Evolutionary conservation across 2,113 vertebrate genomes (phyloP), one percentile per base, ranked within the genome.

Genomic region (Erythrocercus mccallii): DNA sequence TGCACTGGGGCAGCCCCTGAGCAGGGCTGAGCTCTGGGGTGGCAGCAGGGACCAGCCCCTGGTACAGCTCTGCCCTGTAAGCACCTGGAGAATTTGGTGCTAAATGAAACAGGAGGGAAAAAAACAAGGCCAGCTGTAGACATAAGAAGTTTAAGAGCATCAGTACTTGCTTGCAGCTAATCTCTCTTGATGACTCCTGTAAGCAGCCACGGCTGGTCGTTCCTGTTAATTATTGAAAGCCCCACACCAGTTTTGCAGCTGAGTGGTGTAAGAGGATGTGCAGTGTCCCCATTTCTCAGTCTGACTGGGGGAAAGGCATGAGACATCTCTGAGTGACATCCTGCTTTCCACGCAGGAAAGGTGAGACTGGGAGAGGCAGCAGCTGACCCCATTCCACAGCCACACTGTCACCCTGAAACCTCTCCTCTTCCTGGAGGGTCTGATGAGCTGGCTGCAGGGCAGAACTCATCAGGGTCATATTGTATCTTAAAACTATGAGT

Each of bases 81-180:
- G 72, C 61, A 93, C 94, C 95, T 97, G 92, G 90, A 90, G 90
- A 91, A 88, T 94, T 86, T 86, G 79, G 85, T 88, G 92, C 31
- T 95, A 90, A 94, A 90, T 54, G 71, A 93, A 88, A 93, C 25
- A 18, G 20, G 22, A 79, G 35, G 35, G 35, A 9, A 12, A 56
- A 84, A 90, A 93, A 88, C 92, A 93, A 97, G 90, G 90, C 80
- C 94, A 95, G 90, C 92, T 93, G 93, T 84, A 97, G 89, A 86
- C 92, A 81, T 96, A 95, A 97, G 96, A 94, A 94, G 90, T 97
- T 96, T 95, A 97, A 97, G 92, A 96, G 95, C 93, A 95, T 96
- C 93, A 86, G 95, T 74, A 71, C 53, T 95, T 78, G 68, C 92
- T 95, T 86, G 65, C 71, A 79, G 92, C 82, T 96, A 95, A 96